phyloP scores from a whole-genome alignment of 2,797 vertebrate genomes.

The Falco novaeseelandiae region DNA sequence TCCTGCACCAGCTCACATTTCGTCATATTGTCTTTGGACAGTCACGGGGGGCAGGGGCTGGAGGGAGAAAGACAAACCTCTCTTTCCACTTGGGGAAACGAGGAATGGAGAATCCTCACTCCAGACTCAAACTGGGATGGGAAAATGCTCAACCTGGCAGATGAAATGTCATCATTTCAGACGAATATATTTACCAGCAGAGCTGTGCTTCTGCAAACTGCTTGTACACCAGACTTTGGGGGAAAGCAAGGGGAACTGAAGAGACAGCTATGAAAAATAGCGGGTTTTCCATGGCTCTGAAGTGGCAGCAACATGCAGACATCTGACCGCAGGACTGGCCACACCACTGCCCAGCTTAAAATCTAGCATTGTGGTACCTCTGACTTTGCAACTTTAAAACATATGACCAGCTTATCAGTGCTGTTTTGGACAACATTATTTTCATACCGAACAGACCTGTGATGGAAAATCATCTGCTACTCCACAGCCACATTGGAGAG shows the following conservation, averaged over 20 bases:
- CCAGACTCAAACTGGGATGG: neutral
- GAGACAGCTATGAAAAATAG: neutral
- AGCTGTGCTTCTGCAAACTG: neutral
- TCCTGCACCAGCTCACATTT: accelerated
- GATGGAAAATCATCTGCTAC: neutral
- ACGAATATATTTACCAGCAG: neutral
- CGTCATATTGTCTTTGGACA: neutral
- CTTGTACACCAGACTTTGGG: neutral
- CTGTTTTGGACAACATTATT: neutral
- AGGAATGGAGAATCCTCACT: neutral
- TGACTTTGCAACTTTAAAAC: neutral
- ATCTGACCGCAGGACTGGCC: neutral
- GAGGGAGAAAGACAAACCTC: neutral
- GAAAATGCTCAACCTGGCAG: neutral
- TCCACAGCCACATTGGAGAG: neutral
- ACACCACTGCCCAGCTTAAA: neutral
- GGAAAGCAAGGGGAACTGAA: neutral
- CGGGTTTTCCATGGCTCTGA: neutral
- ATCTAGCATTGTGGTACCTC: neutral
- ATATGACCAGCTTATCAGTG: accelerated
- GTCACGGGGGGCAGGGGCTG: neutral
- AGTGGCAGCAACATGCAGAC: neutral
- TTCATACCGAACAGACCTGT: neutral
- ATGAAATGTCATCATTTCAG: neutral
- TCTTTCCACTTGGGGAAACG: neutral